A percentile compares a stretch with the other conserved stretches of the same genome.
Conservation (phyloP, 2,888 invertebrate genomes). For the Ctenicera cuprea region DNA sequence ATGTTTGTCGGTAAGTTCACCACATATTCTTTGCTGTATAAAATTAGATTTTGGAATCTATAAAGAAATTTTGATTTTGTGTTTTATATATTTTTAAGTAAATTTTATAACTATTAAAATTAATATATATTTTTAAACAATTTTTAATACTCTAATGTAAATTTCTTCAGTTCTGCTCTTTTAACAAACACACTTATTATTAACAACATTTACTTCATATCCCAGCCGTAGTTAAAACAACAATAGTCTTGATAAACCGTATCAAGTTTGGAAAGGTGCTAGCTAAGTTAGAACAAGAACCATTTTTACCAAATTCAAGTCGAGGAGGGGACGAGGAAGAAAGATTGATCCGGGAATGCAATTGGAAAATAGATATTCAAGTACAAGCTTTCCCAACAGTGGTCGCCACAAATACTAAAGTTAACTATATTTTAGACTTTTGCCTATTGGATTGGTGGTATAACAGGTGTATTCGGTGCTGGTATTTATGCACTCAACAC, state of each 20-base stretch:
- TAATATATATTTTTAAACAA: too few relatives aligned
- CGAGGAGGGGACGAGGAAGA: background rate
- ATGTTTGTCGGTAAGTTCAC: too few relatives aligned
- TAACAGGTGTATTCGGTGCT: background rate
- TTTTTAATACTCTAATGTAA: too few relatives aligned
- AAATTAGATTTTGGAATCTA: too few relatives aligned
- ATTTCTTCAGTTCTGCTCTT: too few relatives aligned
- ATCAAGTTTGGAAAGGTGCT: background rate
- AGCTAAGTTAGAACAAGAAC: background rate
- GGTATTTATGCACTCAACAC: background rate
- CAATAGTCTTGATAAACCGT: background rate
- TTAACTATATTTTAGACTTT: background rate
- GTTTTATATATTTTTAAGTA: too few relatives aligned
- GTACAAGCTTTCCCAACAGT: background rate
- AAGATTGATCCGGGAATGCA: background rate
- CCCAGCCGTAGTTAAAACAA: background rate
- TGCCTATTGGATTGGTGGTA: background rate
- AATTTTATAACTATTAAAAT: too few relatives aligned
- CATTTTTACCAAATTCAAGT: slow-evolving; percentile 3
- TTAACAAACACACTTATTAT: too few relatives aligned
- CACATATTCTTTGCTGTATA: too few relatives aligned
- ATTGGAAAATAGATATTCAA: background rate
- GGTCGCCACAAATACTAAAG: too few relatives aligned
- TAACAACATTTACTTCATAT: too few relatives aligned
- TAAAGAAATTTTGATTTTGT: too few relatives aligned